Base-by-base conservation (phyloP, 2,797 vertebrate species). In the Alcedo atthis region DNA sequence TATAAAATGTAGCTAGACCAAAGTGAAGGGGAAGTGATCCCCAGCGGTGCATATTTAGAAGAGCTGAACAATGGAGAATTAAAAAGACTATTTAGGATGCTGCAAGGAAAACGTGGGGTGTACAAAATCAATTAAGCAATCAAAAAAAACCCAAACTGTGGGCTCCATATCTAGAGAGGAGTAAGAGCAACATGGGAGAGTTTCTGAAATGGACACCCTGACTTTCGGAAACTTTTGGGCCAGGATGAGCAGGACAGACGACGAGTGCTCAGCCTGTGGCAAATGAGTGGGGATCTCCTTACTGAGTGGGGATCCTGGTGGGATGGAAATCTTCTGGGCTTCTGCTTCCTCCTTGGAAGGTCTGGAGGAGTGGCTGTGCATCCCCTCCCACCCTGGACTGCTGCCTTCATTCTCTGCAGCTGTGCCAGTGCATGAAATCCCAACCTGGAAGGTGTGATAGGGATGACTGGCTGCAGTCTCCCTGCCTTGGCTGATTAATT, bases 401-500 rank as follows among this genome's bases (percentile, higher is more conserved):
- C 35, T 57, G 83, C 69, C 59, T 80, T 22, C 18, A 22, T 40
- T 79, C 53, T 58, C 49, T 25, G 25, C 74, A 59, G 46, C 80
- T 0, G 0, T 82, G 71, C 66, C 1, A 4, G 73, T 66, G 49
- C 24, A 42, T 15, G 5, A 69, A 90, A 45, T 3, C 79, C 59
- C 87, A 80, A 68, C 89, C 80, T 95, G 92, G 68, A 92, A 95
- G 53, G 68, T n/a, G 15, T 45, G 91, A 95, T 93, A 93, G 93
- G 73, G 86, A 90, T 11, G 76, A 85, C 84, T 90, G 94, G 88
- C 70, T 94, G 92, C 85, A 83, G 78, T 93, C 75, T 96, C 93
- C 63, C 77, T 90, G 81, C 90, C 73, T 92, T 33, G 49, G 54
- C 91, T 96, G 85, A 70, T 85, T 59, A 91, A 93, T 91, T 95